Percentiles rank a stretch among this genome's conserved stretches.
Evolutionary conservation across 2,113 vertebrate species (phyloP).

Genomic region (Clinocottus analis): DNA sequence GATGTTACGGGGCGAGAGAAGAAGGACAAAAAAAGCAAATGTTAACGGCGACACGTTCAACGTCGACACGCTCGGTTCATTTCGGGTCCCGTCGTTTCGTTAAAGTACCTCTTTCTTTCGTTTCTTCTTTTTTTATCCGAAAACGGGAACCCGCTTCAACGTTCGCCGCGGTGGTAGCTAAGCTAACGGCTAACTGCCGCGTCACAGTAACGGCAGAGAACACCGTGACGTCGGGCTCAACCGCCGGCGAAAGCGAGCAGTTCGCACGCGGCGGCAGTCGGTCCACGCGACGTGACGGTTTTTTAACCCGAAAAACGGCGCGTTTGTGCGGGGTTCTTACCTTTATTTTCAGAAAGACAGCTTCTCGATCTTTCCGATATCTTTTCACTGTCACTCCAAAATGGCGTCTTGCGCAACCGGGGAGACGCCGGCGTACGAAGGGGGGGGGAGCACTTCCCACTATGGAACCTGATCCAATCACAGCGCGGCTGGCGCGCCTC

Average conservation of each 20-base stretch:
- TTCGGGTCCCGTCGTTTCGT: too few relatives aligned
- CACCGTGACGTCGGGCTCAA: constrained; percentile 50
- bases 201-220: constrained; percentile 67
- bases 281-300: background rate
- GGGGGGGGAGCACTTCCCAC: constrained; percentile 58
- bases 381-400: constrained; percentile 81
- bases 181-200: constrained; percentile 77
- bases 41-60: too few relatives aligned
- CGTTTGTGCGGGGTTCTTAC: constrained; percentile 50
- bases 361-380: constrained; percentile 79
- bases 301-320: background rate
- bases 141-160: constrained; percentile 13
- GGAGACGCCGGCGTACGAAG: constrained; percentile 74
- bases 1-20: too few relatives aligned
- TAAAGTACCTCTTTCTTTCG: background rate
- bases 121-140: background rate
- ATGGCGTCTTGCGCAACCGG: constrained; percentile 83
- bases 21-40: too few relatives aligned
- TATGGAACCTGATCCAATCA: constrained; percentile 66
- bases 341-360: constrained; percentile 67
- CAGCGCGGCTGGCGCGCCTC: background rate
- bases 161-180: too few relatives aligned
- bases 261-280: background rate
- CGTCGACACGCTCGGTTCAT: too few relatives aligned
- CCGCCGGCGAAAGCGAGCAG: background rate